Percentiles rank a stretch among this genome's conserved stretches.
Evolutionary conservation across 1,140 invertebrate species (phyloP).

Genomic region (Polypedilum vanderplanki): DNA sequence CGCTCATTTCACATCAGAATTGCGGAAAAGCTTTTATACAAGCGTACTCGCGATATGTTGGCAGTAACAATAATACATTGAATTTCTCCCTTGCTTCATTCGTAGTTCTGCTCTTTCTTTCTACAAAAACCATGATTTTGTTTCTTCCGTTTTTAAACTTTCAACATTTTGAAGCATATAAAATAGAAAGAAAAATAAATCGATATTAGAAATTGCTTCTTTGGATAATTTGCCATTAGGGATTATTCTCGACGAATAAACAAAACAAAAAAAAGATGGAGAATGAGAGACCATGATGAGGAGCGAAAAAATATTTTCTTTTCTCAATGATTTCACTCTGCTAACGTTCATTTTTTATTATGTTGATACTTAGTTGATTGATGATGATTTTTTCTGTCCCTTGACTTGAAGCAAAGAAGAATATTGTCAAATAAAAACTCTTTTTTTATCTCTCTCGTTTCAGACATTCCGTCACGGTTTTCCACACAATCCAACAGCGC

Average conservation of each 20-base stretch:
- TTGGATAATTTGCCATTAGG: not conserved
- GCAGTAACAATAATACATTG: not conserved
- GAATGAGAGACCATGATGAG: too few species aligned
- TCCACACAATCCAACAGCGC: conserved; percentile 91
- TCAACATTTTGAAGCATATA: not conserved
- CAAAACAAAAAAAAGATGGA: not conserved
- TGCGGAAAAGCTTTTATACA: not conserved
- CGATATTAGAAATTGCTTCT: conserved; percentile 20
- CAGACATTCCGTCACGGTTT: conserved; percentile 98
- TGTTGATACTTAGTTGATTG: not conserved
- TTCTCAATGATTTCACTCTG: not conserved
- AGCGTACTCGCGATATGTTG: not conserved
- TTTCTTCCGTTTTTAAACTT: conserved; percentile 19
- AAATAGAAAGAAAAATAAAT: not conserved
- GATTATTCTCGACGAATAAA: conserved; percentile 4
- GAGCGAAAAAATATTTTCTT: too few species aligned
- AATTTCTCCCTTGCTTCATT: not conserved
- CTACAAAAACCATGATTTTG: not conserved
- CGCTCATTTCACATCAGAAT: not conserved
- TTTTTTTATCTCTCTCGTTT: conserved; percentile 46
- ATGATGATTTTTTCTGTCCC: conserved; percentile 20
- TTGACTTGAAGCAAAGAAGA: not conserved
- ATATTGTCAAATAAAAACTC: not conserved
- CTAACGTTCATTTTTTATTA: conserved; percentile 15
- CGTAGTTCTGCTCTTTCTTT: not conserved